Evolutionary conservation across 2,797 vertebrate genomes (phyloP).

Genomic region (Bucorvus abyssinicus): DNA sequence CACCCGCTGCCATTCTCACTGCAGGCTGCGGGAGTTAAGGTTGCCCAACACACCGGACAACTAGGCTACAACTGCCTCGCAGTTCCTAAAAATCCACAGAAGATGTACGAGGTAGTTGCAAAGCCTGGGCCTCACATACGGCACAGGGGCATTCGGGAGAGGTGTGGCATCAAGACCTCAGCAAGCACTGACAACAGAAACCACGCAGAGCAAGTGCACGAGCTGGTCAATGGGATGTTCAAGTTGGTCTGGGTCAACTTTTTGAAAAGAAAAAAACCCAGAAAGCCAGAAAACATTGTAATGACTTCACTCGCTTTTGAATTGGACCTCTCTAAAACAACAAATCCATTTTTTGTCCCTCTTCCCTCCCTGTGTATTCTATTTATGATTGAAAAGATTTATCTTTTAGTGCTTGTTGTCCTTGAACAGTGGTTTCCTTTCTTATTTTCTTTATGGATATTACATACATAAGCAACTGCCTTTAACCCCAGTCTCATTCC

Average conservation of each 20-base stretch:
- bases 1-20: background rate
- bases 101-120: background rate
- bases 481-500: background rate
- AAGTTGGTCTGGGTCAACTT: background rate
- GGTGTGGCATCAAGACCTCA: background rate
- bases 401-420: background rate
- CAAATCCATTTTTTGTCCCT: background rate
- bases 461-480: background rate
- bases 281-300: background rate
- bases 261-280: background rate
- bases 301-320: background rate
- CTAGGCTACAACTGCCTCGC: background rate
- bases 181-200: slow-evolving; percentile 4
- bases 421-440: background rate
- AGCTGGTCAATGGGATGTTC: background rate
- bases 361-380: background rate
- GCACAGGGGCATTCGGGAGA: background rate
- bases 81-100: background rate
- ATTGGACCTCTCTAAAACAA: background rate
- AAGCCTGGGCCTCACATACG: background rate
- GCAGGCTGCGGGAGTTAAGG: background rate
- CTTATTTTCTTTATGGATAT: background rate
- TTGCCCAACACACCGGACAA: background rate
- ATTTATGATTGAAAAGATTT: background rate
- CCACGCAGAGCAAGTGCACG: background rate